Evolutionary conservation across 1,140 invertebrate genomes (phyloP), one percentile per base, ranked within the genome.

Genomic region (Ericerus pela): DNA sequence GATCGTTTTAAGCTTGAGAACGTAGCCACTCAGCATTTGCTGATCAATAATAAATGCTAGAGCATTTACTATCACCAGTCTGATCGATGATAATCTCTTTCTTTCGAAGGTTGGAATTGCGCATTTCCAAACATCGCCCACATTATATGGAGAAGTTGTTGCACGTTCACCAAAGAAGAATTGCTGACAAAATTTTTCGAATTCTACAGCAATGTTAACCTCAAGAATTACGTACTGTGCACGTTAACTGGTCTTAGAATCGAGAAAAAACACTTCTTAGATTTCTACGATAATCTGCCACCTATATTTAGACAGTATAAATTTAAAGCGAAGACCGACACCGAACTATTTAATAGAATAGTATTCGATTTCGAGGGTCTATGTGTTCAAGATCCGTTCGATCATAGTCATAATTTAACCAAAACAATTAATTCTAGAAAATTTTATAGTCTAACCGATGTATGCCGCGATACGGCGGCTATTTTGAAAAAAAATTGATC

Each of bases 341-440:
- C 20, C 16, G 16, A 3, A 3, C 26, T 47, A 14, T 47, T 5
- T 24, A 24, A 24, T 20, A 47, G 16, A 47, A 22, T 47, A 24
- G 4, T 4, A 3, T 18, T 5, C 18, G 41, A 47, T 24, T 47
- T 22, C 41, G 53, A 58, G 18, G 57, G 57, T 26, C 51, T 58
- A 33, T 38, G 51, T 31, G 62, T 73, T 28, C 72, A 73, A 61
- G 72, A 73, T 66, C 70, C 71, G 12, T 71, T 73, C 55, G 68
- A 71, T 63, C 63, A 72, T 27, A 68, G 65, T 33, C 69, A 72
- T 54, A 73, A 73, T 61, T 60, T 72, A 47, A 68, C 69, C 0
- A 70, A 69, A 61, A 67, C 65, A 27, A 54, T 60, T 16, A 11
- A 11, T 18, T 20, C 36, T 16, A 30, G 18, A 30, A 58, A 58